Conservation (phyloP, 2,888 invertebrate species). For the Limnephilus lunatus region DNA sequence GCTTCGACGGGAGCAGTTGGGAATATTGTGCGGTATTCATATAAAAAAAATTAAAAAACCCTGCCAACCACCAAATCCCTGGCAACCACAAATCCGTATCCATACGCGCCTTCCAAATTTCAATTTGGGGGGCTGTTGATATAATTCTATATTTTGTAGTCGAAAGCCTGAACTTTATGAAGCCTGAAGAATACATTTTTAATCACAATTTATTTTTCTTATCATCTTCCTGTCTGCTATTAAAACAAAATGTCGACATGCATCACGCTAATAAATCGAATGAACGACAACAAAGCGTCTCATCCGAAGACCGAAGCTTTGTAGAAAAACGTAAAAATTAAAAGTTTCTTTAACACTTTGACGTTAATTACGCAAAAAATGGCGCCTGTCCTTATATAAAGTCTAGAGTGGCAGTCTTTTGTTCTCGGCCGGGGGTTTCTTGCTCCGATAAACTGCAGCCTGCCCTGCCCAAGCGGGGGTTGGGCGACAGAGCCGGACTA, state of each 20-base stretch:
- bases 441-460: conserved; percentile 60
- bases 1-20: too few relatives aligned
- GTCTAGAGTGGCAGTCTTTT: conserved; percentile 38
- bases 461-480: neutral
- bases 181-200: neutral
- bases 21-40: too few relatives aligned
- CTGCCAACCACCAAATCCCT: too few relatives aligned
- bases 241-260: neutral
- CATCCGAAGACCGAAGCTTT: neutral
- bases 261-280: neutral
- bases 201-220: neutral
- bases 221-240: neutral
- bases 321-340: neutral
- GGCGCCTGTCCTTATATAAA: conserved; percentile 40
- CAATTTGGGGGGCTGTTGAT: too few relatives aligned
- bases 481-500: neutral
- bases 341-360: conserved; percentile 31
- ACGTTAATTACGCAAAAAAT: conserved; percentile 48
- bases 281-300: neutral
- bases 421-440: conserved; percentile 50
- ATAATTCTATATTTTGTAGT: neutral
- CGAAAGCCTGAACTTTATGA: neutral
- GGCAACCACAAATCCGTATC: too few relatives aligned
- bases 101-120: too few relatives aligned
- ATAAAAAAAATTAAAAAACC: too few relatives aligned